Percentiles rank a stretch among this genome's conserved stretches.
Conservation (phyloP, 2,113 vertebrate species). For the Odobenus rosmarus region DNA sequence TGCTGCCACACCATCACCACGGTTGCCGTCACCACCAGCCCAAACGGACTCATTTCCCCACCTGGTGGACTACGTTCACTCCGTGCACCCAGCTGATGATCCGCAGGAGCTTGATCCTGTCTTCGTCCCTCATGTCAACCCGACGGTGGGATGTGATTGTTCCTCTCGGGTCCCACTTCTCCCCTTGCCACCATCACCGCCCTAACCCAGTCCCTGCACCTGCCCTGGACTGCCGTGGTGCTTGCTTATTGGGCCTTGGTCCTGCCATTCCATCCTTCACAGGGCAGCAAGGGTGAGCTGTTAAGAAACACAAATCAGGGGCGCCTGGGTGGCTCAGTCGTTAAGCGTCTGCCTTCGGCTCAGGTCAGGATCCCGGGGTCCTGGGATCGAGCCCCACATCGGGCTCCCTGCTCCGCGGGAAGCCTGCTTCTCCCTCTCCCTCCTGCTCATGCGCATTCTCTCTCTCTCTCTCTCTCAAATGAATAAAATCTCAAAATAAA, state of each 20-base stretch:
- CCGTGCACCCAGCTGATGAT: fast-evolving
- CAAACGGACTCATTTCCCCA: too few relatives aligned
- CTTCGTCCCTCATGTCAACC: not conserved
- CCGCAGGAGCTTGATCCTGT: not conserved
- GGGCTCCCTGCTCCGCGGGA: too few relatives aligned
- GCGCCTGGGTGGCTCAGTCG: too few relatives aligned
- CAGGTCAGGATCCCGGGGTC: too few relatives aligned
- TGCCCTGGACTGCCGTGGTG: not conserved
- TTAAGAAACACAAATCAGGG: not conserved
- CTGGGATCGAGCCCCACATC: too few relatives aligned
- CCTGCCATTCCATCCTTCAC: not conserved
- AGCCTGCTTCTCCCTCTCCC: too few relatives aligned
- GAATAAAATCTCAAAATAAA: too few relatives aligned
- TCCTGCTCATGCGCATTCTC: too few relatives aligned
- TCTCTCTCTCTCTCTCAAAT: too few relatives aligned
- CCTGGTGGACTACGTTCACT: not conserved
- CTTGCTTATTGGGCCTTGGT: not conserved
- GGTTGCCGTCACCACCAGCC: not conserved
- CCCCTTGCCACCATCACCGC: not conserved
- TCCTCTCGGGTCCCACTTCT: not conserved
- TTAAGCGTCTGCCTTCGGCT: too few relatives aligned
- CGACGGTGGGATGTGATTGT: not conserved
- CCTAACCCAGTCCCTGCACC: not conserved
- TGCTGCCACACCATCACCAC: too few relatives aligned
- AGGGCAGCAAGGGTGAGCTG: not conserved